Evolutionary conservation across 2,888 invertebrate species (phyloP).

Genomic region (Epinotia demarniana): DNA sequence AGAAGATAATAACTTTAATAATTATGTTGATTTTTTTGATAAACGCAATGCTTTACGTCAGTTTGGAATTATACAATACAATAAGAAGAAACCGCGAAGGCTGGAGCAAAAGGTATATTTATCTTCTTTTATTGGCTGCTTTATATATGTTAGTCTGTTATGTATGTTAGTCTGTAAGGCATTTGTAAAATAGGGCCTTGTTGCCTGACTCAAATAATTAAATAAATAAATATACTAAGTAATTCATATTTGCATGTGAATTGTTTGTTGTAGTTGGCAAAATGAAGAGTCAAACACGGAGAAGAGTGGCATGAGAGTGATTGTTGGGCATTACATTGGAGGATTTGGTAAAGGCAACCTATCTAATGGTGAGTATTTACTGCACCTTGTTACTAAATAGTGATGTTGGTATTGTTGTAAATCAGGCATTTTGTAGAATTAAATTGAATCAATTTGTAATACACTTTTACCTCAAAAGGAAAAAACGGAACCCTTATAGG

Average conservation of each 20-base stretch:
- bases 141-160: too few relatives aligned
- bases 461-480: too few relatives aligned
- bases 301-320: slow-evolving; percentile 90
- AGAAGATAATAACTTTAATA: slow-evolving; percentile 68
- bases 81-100: slow-evolving; percentile 64
- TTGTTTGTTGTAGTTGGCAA: slow-evolving; percentile 75
- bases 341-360: slow-evolving; percentile 91
- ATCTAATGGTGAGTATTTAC: slow-evolving; percentile 86
- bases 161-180: too few relatives aligned
- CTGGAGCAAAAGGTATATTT: slow-evolving; percentile 71
- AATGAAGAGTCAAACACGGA: slow-evolving; percentile 89
- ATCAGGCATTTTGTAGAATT: background rate
- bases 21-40: slow-evolving; percentile 69
- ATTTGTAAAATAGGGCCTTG: too few relatives aligned
- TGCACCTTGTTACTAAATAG: background rate
- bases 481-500: too few relatives aligned
- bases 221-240: too few relatives aligned
- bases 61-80: slow-evolving; percentile 71
- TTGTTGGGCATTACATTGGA: slow-evolving; percentile 95
- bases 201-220: too few relatives aligned
- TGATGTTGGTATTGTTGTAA: background rate
- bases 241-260: slow-evolving; percentile 1
- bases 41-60: slow-evolving; percentile 76
- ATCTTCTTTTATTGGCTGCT: background rate
- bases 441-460: too few relatives aligned